Base-by-base conservation (phyloP, 2,113 vertebrate genomes). In the Condylura cristata region DNA sequence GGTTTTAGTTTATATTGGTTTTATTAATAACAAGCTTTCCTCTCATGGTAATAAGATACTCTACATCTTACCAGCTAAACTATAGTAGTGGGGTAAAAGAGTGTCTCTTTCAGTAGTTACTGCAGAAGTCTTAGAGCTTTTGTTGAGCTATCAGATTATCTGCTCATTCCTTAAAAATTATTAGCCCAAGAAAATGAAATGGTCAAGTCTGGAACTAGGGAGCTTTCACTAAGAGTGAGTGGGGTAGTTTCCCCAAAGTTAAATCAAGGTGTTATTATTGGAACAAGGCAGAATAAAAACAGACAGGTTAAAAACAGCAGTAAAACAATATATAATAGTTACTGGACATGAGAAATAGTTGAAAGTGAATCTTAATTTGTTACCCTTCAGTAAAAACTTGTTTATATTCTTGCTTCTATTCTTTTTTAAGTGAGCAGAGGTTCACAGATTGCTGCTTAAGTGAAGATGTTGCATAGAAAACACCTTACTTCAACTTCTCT, bases 301-400 rank as follows among this genome's bases (percentile, higher is more conserved):
- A 80, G 32, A 48, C 26, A 63, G 56, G 41, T 46, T 46, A 51
- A 66, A 71, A 86, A 16, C 24, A 86, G 34, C 48, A 90, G 30
- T 71, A 37, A 44, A 26, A 56, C 30, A 76, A n/a, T 22, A 65
- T 61, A 14, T 74, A 14, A 66, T n/a, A 79, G 51, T 28, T 60
- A 28, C 16, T 30, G 9, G 26, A 48, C 39, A 60, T 20, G 8
- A 37, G 60, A 58, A 93, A 75, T 9, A 90, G 51, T 53, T 86
- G 26, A 75, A 91, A 91, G 22, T 61, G 39, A 72, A 70, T 87
- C 82, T 83, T 92, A 83, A 87, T 90, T 56, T 84, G 60, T 93
- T n/a, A 58, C 4, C 39, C 22, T 18, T 28, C 18, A 44, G 37
- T 8, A 9, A 85, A 92, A 79, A 20, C 28, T 37, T 70, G n/a